Base-by-base conservation (phyloP, 1,140 invertebrate genomes). In the Calephelis virginiensis region DNA sequence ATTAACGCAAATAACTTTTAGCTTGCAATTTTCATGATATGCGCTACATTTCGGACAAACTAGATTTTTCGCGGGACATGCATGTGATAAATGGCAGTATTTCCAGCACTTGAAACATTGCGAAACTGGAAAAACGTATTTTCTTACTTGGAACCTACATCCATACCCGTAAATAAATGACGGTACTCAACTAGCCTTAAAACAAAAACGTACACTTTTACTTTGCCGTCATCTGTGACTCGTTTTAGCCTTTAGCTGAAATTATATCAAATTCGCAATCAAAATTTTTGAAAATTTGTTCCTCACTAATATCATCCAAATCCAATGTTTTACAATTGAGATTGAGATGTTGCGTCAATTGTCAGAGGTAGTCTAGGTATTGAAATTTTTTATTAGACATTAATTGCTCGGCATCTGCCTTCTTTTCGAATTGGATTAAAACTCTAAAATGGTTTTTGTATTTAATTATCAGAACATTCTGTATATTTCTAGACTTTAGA, bases 51-150 rank as follows among this genome's bases (percentile, higher is more conserved):
- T 63, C 5, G 62, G 48, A 13, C 62, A 63, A n/a, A 28, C 13
- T 1, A 11, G 47, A 28, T 63, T 63, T 63, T 38, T 63, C 13
- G 28, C 28, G 4, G 62, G 61, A 14, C 61, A 63, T 28, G 2
- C 8, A 50, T 38, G 49, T 9, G 10, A n/a, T 37, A 50, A 43
- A 38, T 68, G 62, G 2, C 68, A 65, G 46, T 64, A 67, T 64
- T 68, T 71, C 72, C 67, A 77, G 43, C 73, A 77, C 3, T 60
- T 66, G n/a, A 69, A 71, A 40, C 74, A 76, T 53, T 76, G 72
- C 5, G 69, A 63, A 1, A 77, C 76, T 43, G 76, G 69, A 45
- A 78, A 77, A 43, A 50, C 49, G 28, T 68, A 73, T 8, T 67
- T 47, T 17, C 73, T 66, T 37, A 76, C 74, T 13, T 64, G 63